Conservation (phyloP, 1,140 invertebrate species). For the Dolichoris vasculosae region DNA sequence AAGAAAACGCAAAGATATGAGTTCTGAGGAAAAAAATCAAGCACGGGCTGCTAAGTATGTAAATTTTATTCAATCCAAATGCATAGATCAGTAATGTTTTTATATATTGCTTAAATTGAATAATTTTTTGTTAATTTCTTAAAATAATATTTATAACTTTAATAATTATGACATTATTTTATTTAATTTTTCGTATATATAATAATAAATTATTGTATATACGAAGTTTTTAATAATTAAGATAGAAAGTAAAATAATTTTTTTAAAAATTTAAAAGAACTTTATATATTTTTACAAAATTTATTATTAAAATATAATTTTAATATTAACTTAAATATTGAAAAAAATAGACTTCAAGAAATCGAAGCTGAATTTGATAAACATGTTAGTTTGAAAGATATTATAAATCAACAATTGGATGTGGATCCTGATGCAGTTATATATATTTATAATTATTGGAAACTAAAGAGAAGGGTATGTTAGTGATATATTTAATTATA, state of each 20-base stretch:
- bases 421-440: slow-evolving; percentile 88
- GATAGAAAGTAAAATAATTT: not conserved
- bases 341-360: slow-evolving; percentile 83
- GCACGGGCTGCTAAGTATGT: slow-evolving; percentile 83
- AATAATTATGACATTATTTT: no score
- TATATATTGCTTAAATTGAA: not conserved
- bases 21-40: slow-evolving; percentile 91
- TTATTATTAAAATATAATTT: not conserved
- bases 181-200: no score
- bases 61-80: not conserved
- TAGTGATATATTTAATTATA: not conserved
- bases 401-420: slow-evolving; percentile 83
- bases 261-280: not conserved
- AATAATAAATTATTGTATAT: no score
- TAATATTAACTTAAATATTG: slow-evolving; percentile 32
- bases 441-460: slow-evolving; percentile 96
- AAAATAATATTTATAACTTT: no score
- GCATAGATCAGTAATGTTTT: not conserved
- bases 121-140: no score
- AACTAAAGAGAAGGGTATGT: slow-evolving; percentile 86
- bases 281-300: not conserved
- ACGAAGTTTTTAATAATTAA: not conserved
- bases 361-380: slow-evolving; percentile 96
- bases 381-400: slow-evolving; percentile 89
- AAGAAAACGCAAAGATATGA: slow-evolving; percentile 90